A percentile compares a stretch with the other conserved stretches of the same genome.
Conservation (phyloP, 1,140 invertebrate species). For the Bombus terrestris region DNA sequence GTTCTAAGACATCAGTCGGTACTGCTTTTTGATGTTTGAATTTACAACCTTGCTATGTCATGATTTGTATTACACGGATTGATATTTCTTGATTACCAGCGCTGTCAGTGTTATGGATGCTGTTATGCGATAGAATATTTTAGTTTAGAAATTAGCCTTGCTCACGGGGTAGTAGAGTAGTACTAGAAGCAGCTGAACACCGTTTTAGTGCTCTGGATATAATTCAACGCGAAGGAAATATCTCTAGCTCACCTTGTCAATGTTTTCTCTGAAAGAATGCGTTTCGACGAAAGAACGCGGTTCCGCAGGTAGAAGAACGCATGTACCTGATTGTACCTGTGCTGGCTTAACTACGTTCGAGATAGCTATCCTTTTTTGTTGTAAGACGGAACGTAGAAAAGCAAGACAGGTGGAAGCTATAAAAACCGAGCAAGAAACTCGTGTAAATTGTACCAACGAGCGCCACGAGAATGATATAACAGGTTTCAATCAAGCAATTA, state of each 20-base stretch:
- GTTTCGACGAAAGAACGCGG: slow-evolving; percentile 15
- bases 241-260: slow-evolving; percentile 29
- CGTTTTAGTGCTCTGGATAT: not conserved
- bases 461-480: not conserved
- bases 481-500: slow-evolving; percentile 3
- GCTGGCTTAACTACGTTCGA: not conserved
- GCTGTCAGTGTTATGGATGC: not conserved
- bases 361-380: not conserved
- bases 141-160: not conserved
- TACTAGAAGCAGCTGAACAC: too few relatives aligned
- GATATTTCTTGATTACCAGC: not conserved
- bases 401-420: not conserved
- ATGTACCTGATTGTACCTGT: too few relatives aligned
- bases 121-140: not conserved
- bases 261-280: slow-evolving; percentile 46
- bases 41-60: not conserved
- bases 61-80: not conserved
- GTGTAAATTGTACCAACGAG: not conserved
- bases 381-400: not conserved
- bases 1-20: too few relatives aligned
- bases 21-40: not conserved
- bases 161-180: not conserved
- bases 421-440: slow-evolving; percentile 10
- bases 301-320: slow-evolving; percentile 7
- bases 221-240: not conserved